Conservation (phyloP, 1,140 invertebrate species). For the Anastrepha obliqua region DNA sequence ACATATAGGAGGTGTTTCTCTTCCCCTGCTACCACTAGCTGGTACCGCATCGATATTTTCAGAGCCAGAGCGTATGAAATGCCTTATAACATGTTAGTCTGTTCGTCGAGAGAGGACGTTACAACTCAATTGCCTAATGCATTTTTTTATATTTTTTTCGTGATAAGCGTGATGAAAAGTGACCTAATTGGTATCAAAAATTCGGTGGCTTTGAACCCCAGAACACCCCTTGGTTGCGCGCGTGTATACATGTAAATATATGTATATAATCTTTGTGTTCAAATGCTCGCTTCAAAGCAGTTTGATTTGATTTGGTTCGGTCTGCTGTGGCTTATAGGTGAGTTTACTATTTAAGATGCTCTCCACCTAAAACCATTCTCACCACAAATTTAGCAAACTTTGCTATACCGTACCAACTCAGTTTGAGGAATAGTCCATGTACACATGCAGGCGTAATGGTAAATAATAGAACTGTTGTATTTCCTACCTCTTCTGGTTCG, state of each 20-base stretch:
- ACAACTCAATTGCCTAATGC: no score
- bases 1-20: no score
- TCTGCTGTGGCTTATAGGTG: slow-evolving; percentile 21
- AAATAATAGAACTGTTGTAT: not conserved
- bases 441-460: not conserved
- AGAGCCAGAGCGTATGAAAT: no score
- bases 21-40: no score
- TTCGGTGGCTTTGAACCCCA: no score
- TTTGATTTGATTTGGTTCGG: slow-evolving; percentile 32
- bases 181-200: no score
- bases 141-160: no score
- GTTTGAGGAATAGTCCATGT: not conserved
- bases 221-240: not conserved
- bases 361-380: not conserved
- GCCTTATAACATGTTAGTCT: no score
- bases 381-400: slow-evolving; percentile 44
- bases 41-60: no score
- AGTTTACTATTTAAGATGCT: slow-evolving; percentile 29
- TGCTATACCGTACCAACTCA: not conserved
- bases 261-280: not conserved
- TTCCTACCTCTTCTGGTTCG: not conserved
- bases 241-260: not conserved
- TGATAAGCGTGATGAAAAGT: no score
- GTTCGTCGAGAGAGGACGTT: no score
- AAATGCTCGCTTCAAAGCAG: not conserved